Percentiles rank a stretch among this genome's conserved stretches.
These are phyloP conservation scores for Lycocerus yunnanus DNA, from an alignment of 2,888 invertebrate species.

Conservation along the genomic window DNA sequence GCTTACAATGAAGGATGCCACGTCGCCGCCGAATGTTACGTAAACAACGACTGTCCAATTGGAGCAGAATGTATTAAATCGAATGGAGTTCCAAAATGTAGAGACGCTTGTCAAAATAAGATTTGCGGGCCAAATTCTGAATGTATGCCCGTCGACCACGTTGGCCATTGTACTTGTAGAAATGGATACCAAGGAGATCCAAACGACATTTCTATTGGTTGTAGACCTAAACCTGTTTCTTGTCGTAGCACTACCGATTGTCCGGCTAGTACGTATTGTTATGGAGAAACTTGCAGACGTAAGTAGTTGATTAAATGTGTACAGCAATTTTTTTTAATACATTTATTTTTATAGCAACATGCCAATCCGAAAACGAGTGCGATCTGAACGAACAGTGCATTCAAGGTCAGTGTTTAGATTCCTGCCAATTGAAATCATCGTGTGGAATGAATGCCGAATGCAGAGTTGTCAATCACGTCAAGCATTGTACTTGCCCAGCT, in stretches of 20 bases:
- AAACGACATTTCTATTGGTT: conserved; percentile 70
- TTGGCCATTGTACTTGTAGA: conserved; percentile 78
- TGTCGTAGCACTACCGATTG: conserved; percentile 77
- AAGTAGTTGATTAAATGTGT: conserved; percentile 50
- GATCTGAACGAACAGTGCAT: conserved; percentile 77
- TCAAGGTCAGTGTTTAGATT: conserved; percentile 80
- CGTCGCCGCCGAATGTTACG: conserved; percentile 79
- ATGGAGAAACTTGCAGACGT: conserved; percentile 81
- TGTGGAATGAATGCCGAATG: conserved; percentile 88
- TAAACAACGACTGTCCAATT: conserved; percentile 78
- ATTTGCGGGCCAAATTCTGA: conserved; percentile 84
- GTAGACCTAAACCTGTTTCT: conserved; percentile 73
- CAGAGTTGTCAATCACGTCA: conserved; percentile 69
- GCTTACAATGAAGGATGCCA: conserved; percentile 83
- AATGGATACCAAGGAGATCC: conserved; percentile 79
- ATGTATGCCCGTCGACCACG: conserved; percentile 77
- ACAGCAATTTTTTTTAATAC: neutral
- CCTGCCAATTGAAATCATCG: conserved; percentile 74
- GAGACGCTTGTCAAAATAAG: conserved; percentile 78
- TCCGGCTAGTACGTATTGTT: conserved; percentile 78
- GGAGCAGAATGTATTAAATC: conserved; percentile 76
- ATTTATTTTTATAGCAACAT: conserved; percentile 64
- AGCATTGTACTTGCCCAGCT: conserved; percentile 81
- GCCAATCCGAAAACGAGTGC: conserved; percentile 80
- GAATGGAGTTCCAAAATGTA: conserved; percentile 78